Percentiles rank a stretch among this genome's conserved stretches.
Conservation (phyloP, 2,797 vertebrate species). For the Sciaenops ocellatus region DNA sequence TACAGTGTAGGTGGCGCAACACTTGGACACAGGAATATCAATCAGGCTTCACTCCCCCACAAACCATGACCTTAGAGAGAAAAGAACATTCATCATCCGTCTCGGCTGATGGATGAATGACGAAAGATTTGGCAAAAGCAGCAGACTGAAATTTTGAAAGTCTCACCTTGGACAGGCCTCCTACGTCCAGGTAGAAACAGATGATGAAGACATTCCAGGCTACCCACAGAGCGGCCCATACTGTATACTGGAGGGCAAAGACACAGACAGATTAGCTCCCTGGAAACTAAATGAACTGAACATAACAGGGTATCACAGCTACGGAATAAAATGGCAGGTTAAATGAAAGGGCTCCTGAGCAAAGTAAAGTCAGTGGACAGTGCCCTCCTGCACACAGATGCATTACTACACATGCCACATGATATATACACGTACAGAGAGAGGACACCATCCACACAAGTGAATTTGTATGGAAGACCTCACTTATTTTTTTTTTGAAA, state of each 20-base stretch:
- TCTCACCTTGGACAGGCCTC: constrained; percentile 93
- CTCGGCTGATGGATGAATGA: not conserved
- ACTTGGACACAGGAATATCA: constrained; percentile 20
- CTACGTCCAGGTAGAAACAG: constrained; percentile 95
- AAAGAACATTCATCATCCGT: constrained; percentile 25
- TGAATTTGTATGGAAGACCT: not conserved
- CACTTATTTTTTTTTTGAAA: not conserved
- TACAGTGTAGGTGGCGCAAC: not conserved
- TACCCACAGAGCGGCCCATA: constrained; percentile 93
- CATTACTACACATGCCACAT: not conserved
- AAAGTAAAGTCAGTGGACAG: constrained; percentile 18
- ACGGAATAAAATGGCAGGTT: constrained; percentile 20
- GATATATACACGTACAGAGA: not conserved
- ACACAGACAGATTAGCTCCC: constrained; percentile 53
- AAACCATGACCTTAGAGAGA: constrained; percentile 26
- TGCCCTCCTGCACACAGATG: not conserved
- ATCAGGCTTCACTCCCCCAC: constrained; percentile 18
- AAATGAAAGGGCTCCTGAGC: constrained; percentile 21
- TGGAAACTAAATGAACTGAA: constrained; percentile 29
- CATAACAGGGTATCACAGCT: constrained; percentile 17
- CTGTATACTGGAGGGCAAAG: constrained; percentile 85
- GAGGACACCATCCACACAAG: not conserved
- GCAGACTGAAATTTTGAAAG: not conserved
- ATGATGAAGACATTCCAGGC: constrained; percentile 96
- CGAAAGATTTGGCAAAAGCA: not conserved